Conservation (phyloP, 2,888 invertebrate species). For the Acrobeloides nanus region DNA sequence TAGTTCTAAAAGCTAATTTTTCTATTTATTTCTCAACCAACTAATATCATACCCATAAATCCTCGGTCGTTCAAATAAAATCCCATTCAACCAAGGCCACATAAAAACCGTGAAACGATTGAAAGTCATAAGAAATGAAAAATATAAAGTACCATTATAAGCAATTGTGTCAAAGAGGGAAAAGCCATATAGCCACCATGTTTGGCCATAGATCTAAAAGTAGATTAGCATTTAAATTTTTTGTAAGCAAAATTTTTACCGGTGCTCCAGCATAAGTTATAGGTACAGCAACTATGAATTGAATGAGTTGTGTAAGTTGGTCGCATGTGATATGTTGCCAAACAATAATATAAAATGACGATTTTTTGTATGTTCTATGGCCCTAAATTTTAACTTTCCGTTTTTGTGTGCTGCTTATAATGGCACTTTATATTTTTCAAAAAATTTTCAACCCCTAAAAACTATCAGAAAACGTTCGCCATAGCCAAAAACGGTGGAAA, state of each 20-base stretch:
- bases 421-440: too few relatives aligned
- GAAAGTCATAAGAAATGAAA: conserved; percentile 17
- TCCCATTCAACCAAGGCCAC: conserved; percentile 9
- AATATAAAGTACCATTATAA: conserved; percentile 18
- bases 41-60: conserved; percentile 7
- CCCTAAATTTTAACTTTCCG: conserved; percentile 8
- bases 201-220: conserved; percentile 17
- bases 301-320: conserved; percentile 13
- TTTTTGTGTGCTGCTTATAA: too few relatives aligned
- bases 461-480: too few relatives aligned
- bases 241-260: conserved; percentile 3
- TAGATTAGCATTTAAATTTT: not conserved
- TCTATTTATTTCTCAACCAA: not conserved
- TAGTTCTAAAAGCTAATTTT: conserved; percentile 8
- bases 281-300: conserved; percentile 19
- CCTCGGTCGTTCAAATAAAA: conserved; percentile 8
- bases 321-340: conserved; percentile 22
- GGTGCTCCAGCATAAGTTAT: conserved; percentile 16
- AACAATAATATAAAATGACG: conserved; percentile 17
- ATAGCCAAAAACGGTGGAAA: too few relatives aligned
- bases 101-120: conserved; percentile 21
- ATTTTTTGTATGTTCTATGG: conserved; percentile 9
- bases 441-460: too few relatives aligned
- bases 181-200: conserved; percentile 13
- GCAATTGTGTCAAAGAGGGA: conserved; percentile 18